Evolutionary conservation across 1,140 invertebrate species (phyloP), one percentile per base, ranked within the genome.

Genomic region (Camponotus floridanus): DNA sequence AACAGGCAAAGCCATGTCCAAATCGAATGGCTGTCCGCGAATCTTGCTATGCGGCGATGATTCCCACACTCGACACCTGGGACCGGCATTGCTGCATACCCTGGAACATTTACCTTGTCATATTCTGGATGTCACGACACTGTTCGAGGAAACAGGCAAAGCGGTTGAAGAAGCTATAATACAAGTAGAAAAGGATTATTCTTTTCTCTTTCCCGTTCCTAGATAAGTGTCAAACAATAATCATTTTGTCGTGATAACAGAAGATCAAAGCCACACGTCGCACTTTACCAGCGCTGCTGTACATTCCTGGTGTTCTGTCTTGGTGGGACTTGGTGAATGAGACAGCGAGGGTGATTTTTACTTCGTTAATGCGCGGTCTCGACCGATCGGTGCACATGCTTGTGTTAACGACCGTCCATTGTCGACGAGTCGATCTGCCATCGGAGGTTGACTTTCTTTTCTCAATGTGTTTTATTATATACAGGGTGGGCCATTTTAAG

Each of bases 121-220:
- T 48, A 84, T 94, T 2, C 86, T 95, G 26, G 95, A 95, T 59
- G 91, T 95, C 0, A 94, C 92, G 3, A 92, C 91, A 6, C 86
- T 95, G 7, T 95, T 95, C 76, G 94, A 95, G 57, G 95, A 96
- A 79, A 95, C 95, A 67, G 95, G 95, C 57, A 94, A 95, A 67
- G 95, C 96, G 33, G 96, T 96, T 3, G 97, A 97, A 89, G 97
- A 97, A 94, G 95, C 96, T 7, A 96, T 96, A 90, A 96, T 96
- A 86, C 96, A 97, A 95, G 96, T 97, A 67, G 36, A 70, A n/a
- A 55, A 2, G 3, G 55, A 15, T 4, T 71, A 2, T 45, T 48
- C 13, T n/a, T 9, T 0, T 55, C 11, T 2, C 11, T 61, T 51
- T 26, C 26, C 26, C 26, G 5, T 65, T n/a, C 57, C 62, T 45